These are phyloP conservation scores for Nyctalus aviator DNA, from an alignment of 2,797 vertebrate species.

Conservation along the genomic window DNA sequence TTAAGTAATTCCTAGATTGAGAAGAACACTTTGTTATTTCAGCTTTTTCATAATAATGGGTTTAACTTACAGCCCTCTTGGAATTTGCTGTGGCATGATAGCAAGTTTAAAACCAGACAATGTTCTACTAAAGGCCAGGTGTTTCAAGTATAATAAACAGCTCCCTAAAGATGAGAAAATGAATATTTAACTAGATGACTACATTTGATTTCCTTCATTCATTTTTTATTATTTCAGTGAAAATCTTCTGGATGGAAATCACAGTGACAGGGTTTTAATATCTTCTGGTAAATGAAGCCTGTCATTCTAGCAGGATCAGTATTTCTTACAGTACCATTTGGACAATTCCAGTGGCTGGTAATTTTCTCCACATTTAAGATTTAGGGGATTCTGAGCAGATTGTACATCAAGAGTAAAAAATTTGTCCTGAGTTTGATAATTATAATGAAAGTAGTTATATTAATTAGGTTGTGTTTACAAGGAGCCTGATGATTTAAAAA, in stretches of 20 bases:
- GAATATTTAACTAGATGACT: conserved; percentile 89
- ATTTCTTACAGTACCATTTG: conserved; percentile 70
- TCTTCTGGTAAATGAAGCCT: conserved; percentile 86
- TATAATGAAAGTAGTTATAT: conserved; percentile 79
- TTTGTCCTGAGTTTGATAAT: conserved; percentile 76
- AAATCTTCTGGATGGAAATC: conserved; percentile 85
- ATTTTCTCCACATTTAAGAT: conserved; percentile 74
- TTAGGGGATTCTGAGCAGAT: conserved; percentile 67
- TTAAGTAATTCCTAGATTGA: conserved; percentile 2
- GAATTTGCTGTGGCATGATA: conserved; percentile 56
- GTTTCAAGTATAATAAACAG: conserved; percentile 84
- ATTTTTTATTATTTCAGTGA: conserved; percentile 87
- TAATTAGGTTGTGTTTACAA: conserved; percentile 72
- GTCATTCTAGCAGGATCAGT: conserved; percentile 59
- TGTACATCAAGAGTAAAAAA: conserved; percentile 60
- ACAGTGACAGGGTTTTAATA: conserved; percentile 85
- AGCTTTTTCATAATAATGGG: conserved; percentile 2
- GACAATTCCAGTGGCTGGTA: conserved; percentile 72
- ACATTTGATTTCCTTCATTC: conserved; percentile 87
- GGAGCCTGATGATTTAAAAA: neutral
- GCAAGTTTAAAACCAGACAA: conserved; percentile 75
- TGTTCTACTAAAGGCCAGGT: conserved; percentile 72
- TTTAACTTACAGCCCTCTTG: conserved; percentile 48
- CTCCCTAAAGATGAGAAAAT: conserved; percentile 85
- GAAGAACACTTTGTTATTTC: conserved; percentile 48